Evolutionary conservation across 2,888 invertebrate species (phyloP).

Genomic region (Drosophila siamana): DNA sequence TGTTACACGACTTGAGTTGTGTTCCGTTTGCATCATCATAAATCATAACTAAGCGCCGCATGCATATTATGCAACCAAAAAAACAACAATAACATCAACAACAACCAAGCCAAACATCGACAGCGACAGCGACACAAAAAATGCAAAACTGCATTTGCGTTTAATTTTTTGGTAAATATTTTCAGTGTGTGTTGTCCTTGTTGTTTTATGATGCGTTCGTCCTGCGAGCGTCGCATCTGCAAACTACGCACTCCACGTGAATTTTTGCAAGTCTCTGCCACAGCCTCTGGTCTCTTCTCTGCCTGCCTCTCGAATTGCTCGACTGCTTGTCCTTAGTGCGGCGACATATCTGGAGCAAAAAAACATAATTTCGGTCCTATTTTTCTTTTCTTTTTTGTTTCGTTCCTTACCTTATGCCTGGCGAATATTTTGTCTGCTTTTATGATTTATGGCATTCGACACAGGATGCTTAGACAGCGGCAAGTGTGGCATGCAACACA

Average conservation of each 20-base stretch:
- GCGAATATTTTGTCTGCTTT: constrained; percentile 62
- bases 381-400: constrained; percentile 22
- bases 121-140: constrained; percentile 26
- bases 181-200: constrained; percentile 61
- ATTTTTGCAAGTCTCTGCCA: constrained; percentile 32
- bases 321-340: too few species aligned
- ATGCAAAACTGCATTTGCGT: constrained; percentile 60
- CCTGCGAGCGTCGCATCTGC: constrained; percentile 64
- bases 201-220: constrained; percentile 68
- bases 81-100: too few species aligned
- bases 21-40: constrained; percentile 76
- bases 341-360: constrained; percentile 62
- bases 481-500: constrained; percentile 64
- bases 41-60: constrained; percentile 75
- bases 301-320: constrained; percentile 20
- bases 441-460: constrained; percentile 66
- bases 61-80: constrained; percentile 59
- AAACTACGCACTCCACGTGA: constrained; percentile 61
- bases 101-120: too few species aligned
- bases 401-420: constrained; percentile 36
- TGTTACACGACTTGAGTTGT: constrained; percentile 42
- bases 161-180: constrained; percentile 66
- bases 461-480: constrained; percentile 69
- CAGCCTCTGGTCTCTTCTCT: constrained; percentile 2
- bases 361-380: constrained; percentile 55